These are phyloP conservation scores for Puffinus mauretanicus DNA, from an alignment of 2,113 vertebrate genomes.

Conservation along the genomic window DNA sequence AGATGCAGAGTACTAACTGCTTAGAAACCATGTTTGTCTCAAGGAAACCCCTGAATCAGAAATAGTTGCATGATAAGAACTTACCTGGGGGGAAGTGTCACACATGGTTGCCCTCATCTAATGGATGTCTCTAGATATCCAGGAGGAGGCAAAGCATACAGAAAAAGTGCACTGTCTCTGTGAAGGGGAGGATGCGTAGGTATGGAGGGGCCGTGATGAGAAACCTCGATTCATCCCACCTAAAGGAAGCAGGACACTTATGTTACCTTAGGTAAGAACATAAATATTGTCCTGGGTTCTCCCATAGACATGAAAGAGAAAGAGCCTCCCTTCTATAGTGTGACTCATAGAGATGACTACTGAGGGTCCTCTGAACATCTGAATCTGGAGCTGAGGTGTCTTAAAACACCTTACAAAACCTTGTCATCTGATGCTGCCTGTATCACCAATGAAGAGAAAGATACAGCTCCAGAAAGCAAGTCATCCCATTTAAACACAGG, in stretches of 20 bases:
- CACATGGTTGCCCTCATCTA: not conserved
- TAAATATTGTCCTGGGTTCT: not conserved
- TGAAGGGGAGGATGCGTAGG: not conserved
- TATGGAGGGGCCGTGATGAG: not conserved
- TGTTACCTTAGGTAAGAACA: not conserved
- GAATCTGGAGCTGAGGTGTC: not conserved
- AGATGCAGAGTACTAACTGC: not conserved
- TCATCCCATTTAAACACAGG: not conserved
- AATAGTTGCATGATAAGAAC: not conserved
- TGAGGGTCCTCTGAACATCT: not conserved
- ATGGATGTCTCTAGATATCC: not conserved
- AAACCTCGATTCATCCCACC: not conserved
- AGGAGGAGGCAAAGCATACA: not conserved
- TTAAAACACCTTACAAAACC: not conserved
- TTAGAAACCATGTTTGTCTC: not conserved
- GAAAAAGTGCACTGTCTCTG: not conserved
- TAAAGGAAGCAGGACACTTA: not conserved
- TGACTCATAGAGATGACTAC: not conserved
- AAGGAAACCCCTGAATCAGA: not conserved
- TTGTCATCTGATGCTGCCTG: not conserved
- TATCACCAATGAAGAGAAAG: not conserved
- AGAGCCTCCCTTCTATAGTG: not conserved
- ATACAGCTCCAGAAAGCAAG: not conserved
- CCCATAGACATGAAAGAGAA: not conserved
- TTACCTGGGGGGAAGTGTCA: not conserved